These are phyloP conservation scores for Melinaea menophilus DNA, from an alignment of 2,888 invertebrate species.

Conservation along the genomic window DNA sequence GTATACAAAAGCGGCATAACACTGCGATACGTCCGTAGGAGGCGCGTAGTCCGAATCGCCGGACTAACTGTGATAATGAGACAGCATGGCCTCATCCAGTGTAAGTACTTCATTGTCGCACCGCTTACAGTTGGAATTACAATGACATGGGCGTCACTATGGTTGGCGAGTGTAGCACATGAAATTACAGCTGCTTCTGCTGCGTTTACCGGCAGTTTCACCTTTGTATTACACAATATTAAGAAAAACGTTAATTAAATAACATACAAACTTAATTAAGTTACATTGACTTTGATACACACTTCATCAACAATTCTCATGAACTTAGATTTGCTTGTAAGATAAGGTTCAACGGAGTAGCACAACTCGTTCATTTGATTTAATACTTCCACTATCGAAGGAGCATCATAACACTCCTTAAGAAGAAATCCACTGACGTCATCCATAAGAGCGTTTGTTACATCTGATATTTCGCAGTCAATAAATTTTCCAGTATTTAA, in stretches of 20 bases:
- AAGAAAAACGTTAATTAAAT: background rate
- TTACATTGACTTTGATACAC: background rate
- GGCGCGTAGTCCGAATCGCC: slow-evolving; percentile 72
- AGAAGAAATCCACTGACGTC: slow-evolving; percentile 58
- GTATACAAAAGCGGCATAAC: slow-evolving; percentile 79
- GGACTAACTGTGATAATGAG: slow-evolving; percentile 82
- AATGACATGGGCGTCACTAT: slow-evolving; percentile 67
- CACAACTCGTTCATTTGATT: slow-evolving; percentile 49
- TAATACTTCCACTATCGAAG: slow-evolving; percentile 40
- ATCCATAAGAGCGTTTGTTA: slow-evolving; percentile 53
- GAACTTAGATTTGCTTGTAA: slow-evolving; percentile 41
- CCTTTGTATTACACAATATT: slow-evolving; percentile 35
- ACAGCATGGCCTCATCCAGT: slow-evolving; percentile 80
- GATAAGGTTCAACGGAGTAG: slow-evolving; percentile 48
- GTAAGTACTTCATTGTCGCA: slow-evolving; percentile 77
- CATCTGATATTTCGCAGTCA: slow-evolving; percentile 48
- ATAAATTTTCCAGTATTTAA: slow-evolving; percentile 37
- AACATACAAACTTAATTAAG: background rate
- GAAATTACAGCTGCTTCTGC: slow-evolving; percentile 55
- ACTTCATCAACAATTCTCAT: slow-evolving; percentile 49
- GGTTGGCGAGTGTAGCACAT: slow-evolving; percentile 47
- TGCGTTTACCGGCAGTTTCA: slow-evolving; percentile 54
- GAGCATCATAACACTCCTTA: slow-evolving; percentile 38
- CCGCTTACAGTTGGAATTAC: slow-evolving; percentile 81
- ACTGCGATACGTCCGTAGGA: slow-evolving; percentile 79